Base-by-base conservation (phyloP, 2,113 vertebrate genomes). In the Misgurnus anguillicaudatus region DNA sequence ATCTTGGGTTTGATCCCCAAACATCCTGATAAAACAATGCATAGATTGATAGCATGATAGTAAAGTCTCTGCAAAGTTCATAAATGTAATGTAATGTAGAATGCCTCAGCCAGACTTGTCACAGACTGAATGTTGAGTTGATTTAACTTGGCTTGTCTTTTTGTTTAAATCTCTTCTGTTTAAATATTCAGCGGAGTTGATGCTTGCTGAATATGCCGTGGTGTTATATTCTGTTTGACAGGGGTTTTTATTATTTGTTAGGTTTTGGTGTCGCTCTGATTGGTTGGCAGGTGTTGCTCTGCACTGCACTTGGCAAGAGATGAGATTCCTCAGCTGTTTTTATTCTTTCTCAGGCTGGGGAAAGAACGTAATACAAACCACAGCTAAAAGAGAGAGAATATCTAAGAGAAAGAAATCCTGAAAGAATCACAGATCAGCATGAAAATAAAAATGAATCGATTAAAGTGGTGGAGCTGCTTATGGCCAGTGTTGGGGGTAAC, bases 241-340 rank as follows among this genome's bases (percentile, higher is more conserved):
- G 11, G 16, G 14, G 17, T 21, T 31, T 3, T 53, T 73, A 63
- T 72, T 65, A 82, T 60, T 24, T 75, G 79, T 75, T 73, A 11
- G 65, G 80, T 48, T 60, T 75, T 45, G 0, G 71, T 67, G 68
- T 65, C 67, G 78, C 77, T 61, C 74, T 82, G 79, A 87, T 86
- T 75, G 87, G 86, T 84, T 84, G 76, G 79, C 63, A 83, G 84
- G 69, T 75, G 87, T 80, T 84, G 24, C 75, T 83, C 85, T 82
- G 86, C 79, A 74, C 69, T 72, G 86, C 85, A 78, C 55, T 83
- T 91, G 90, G 91, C 89, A 75, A 66, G 65, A 17, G 63, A 63
- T 58, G 61, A 82, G 89, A 93, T 92, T 92, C 91, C 91, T 91
- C 91, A 92, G 90, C 92, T 92, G 92, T 87, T 92, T 93, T 87